phyloP scores from a whole-genome alignment of 2,888 invertebrate genomes.

The Thalpophila matura region DNA sequence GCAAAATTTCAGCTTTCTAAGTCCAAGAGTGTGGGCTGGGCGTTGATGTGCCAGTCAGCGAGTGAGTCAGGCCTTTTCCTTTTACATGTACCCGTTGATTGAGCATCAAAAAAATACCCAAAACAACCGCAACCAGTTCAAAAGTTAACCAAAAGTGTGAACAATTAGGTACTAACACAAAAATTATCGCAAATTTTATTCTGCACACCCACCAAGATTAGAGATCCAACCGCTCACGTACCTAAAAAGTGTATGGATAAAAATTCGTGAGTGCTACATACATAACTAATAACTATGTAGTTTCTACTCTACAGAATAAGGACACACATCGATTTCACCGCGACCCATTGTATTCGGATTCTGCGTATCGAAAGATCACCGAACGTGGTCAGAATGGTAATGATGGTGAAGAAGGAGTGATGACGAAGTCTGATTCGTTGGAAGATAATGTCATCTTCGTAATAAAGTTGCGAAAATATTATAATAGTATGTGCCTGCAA shows the following conservation, averaged over 20 bases:
- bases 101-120: too few relatives aligned
- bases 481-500: not conserved
- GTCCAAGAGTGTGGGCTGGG: too few relatives aligned
- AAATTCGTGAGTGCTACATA: slow-evolving; percentile 61
- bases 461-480: slow-evolving; percentile 7
- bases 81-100: too few relatives aligned
- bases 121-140: too few relatives aligned
- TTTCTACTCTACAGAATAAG: slow-evolving; percentile 65
- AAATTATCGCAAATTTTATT: slow-evolving; percentile 49
- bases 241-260: slow-evolving; percentile 53
- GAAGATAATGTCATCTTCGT: slow-evolving; percentile 45
- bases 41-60: too few relatives aligned
- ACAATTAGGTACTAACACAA: slow-evolving; percentile 10
- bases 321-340: slow-evolving; percentile 75
- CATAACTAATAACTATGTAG: slow-evolving; percentile 62
- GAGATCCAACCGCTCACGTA: slow-evolving; percentile 47
- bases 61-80: too few relatives aligned
- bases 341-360: slow-evolving; percentile 84
- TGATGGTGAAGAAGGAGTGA: slow-evolving; percentile 52
- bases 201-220: slow-evolving; percentile 46
- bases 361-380: slow-evolving; percentile 87
- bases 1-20: too few relatives aligned
- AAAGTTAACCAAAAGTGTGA: not conserved
- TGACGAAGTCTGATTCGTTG: slow-evolving; percentile 51
- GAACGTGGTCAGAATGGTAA: slow-evolving; percentile 73